Evolutionary conservation across 64 coral and sea anemone species (phyloP), one percentile per base, ranked within the genome.

Genomic region (Cladopsammia gracilis): DNA sequence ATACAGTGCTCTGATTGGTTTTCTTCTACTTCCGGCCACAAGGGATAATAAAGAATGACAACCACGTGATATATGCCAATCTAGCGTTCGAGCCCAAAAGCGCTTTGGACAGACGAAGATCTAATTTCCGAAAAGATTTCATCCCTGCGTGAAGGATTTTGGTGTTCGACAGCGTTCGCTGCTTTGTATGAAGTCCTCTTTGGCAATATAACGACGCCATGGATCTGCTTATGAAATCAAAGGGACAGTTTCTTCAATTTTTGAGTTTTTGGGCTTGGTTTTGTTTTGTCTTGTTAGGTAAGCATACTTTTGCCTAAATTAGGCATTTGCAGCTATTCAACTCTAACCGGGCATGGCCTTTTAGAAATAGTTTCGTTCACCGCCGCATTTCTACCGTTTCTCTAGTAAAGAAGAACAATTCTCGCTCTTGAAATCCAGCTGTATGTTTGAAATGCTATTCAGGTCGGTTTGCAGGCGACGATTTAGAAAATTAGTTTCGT

Each of bases 251-350:
- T 34, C 2, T 57, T 79, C 48, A 44, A 90, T 48, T 90, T 26
- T 79, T 19, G 3, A 44, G 43, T 80, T 70, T 81, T 25, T 90
- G 76, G 75, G 61, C 61, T 46, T 90, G 88, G 75, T 26, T 90
- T 69, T 90, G 76, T 90, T 81, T 90, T 58, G 88, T 90, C 67
- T 71, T 70, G 88, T 90, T 90, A 81, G 88, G 88, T 90, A 79
- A 90, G 88, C 78, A 81, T 22, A 64, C 87, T 90, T 78, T 25
- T 52, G 87, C 49, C 64, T 79, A 80, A 80, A 45, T 80, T 79
- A 56, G 10, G 70, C 58, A 24, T 81, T 69, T 13, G 45, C 61
- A 19, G 59, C 56, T 58, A 70, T 90, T 25, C 23, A 57, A 48
- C 10, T 57, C 50, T 15, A 57, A 34, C 45, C 47, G 47, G 71